phyloP scores from a whole-genome alignment of 2,797 vertebrate genomes.

The Sardinella longiceps region DNA sequence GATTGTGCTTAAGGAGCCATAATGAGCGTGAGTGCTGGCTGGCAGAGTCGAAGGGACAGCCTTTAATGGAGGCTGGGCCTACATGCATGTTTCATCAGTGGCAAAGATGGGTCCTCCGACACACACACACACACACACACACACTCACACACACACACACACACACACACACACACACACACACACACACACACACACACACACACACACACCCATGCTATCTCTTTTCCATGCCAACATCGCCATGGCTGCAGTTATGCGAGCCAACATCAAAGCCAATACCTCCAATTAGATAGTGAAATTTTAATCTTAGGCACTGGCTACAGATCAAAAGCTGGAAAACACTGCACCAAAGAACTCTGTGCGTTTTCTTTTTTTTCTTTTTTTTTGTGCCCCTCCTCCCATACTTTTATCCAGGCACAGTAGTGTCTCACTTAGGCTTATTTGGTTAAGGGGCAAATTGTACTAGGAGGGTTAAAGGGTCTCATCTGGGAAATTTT shows the following conservation, averaged over 20 bases:
- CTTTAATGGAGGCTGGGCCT: conserved; percentile 2
- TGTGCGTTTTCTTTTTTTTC: background rate
- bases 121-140: background rate
- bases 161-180: background rate
- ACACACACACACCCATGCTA: background rate
- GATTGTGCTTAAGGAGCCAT: background rate
- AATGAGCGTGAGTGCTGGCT: background rate
- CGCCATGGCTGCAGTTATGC: background rate
- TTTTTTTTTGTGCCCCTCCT: background rate
- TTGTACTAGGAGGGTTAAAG: background rate
- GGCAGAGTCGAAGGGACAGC: background rate
- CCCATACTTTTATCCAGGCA: background rate
- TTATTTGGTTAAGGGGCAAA: background rate
- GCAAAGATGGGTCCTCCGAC: conserved; percentile 35
- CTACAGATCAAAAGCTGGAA: conserved; percentile 62
- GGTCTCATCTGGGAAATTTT: background rate
- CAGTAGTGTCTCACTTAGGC: background rate
- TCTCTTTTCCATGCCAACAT: conserved; percentile 34
- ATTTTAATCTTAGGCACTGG: conserved; percentile 64
- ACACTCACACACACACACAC: background rate
- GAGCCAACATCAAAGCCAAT: conserved; percentile 67
- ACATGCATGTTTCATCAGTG: conserved; percentile 74
- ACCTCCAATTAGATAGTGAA: conserved; percentile 67
- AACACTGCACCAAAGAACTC: conserved; percentile 23
- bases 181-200: background rate